These are phyloP conservation scores for Aquatica leii DNA, from an alignment of 2,888 invertebrate genomes.

Conservation along the genomic window DNA sequence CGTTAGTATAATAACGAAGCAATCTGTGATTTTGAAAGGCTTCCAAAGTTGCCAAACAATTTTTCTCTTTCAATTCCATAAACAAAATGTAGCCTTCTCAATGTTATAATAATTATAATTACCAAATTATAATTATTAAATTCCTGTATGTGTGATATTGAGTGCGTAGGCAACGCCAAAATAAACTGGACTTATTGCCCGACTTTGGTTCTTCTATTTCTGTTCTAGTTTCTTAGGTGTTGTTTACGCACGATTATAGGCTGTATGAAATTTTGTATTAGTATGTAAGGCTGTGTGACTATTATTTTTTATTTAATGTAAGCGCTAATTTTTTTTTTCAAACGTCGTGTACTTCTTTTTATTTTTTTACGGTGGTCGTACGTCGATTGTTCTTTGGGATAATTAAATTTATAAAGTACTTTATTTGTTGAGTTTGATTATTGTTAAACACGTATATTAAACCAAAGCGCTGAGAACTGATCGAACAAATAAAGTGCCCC, in stretches of 20 bases:
- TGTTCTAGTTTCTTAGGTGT: slow-evolving; percentile 19
- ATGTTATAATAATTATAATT: slow-evolving; percentile 58
- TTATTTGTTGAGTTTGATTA: slow-evolving; percentile 29
- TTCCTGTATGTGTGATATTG: slow-evolving; percentile 60
- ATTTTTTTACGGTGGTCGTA: no score
- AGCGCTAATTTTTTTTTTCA: slow-evolving; percentile 5
- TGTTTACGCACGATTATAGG: slow-evolving; percentile 54
- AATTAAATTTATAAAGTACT: slow-evolving; percentile 25
- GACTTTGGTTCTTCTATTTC: slow-evolving; percentile 1
- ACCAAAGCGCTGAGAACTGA: slow-evolving; percentile 34
- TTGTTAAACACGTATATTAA: slow-evolving; percentile 18
- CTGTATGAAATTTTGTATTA: slow-evolving; percentile 57
- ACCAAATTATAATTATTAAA: slow-evolving; percentile 56
- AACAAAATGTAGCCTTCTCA: slow-evolving; percentile 55
- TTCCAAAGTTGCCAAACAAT: slow-evolving; percentile 58
- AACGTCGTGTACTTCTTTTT: no score
- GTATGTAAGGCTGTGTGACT: slow-evolving; percentile 54
- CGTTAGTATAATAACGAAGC: slow-evolving; percentile 52
- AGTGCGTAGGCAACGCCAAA: slow-evolving; percentile 43
- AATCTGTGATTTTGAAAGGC: slow-evolving; percentile 64
- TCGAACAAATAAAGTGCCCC: slow-evolving; percentile 40
- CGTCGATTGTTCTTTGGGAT: no score
- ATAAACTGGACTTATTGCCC: slow-evolving; percentile 21
- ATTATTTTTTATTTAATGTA: slow-evolving; percentile 52
- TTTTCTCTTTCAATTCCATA: slow-evolving; percentile 48